Conservation (phyloP, 2,113 vertebrate genomes). For the Vidua chalybeata region DNA sequence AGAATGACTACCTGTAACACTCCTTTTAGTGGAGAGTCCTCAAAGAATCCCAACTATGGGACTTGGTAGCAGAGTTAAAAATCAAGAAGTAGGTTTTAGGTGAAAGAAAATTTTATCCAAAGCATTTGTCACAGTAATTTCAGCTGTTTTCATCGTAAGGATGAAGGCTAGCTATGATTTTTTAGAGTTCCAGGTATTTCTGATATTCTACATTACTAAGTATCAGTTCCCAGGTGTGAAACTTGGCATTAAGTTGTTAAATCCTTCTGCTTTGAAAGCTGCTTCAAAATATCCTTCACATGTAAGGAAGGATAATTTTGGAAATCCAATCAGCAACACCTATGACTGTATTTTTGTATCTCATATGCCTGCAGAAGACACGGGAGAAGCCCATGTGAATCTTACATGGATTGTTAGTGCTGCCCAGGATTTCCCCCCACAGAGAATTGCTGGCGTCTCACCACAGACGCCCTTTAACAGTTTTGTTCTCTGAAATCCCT, state of each 20-base stretch:
- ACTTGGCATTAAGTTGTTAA: neutral
- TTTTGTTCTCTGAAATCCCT: neutral
- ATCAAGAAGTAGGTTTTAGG: neutral
- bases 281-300: neutral
- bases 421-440: neutral
- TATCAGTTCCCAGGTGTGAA: neutral
- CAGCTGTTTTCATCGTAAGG: neutral
- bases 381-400: neutral
- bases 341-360: neutral
- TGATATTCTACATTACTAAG: neutral
- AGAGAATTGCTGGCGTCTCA: neutral
- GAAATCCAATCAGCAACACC: neutral
- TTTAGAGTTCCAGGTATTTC: neutral
- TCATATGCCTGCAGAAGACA: neutral
- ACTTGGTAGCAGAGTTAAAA: neutral
- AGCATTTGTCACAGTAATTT: slow-evolving; percentile 3
- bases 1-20: slow-evolving; percentile 10
- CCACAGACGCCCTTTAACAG: neutral
- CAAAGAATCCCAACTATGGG: neutral
- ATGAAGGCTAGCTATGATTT: neutral
- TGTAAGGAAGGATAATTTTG: neutral
- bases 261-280: neutral
- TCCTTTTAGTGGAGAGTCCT: slow-evolving; percentile 11
- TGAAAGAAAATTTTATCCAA: neutral
- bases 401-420: neutral